Evolutionary conservation across 2,797 vertebrate species (phyloP).

Genomic region (Rhabdophis nuchalis): DNA sequence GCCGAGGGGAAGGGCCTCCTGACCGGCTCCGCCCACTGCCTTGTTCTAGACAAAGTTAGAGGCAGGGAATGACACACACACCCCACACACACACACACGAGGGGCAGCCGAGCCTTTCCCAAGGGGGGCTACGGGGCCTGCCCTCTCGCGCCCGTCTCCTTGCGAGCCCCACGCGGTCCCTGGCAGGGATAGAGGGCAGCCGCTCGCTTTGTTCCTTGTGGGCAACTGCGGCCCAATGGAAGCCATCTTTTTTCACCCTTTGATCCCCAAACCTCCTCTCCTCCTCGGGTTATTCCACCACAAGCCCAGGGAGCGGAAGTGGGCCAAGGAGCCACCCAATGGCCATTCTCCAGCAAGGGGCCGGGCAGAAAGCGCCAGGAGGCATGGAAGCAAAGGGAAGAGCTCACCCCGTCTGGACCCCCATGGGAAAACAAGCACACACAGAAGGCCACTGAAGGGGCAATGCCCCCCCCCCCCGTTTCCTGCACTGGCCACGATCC

Average conservation of each 20-base stretch:
- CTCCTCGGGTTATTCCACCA: too few relatives aligned
- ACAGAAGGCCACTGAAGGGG: background rate
- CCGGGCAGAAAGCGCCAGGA: too few relatives aligned
- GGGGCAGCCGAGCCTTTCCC: background rate
- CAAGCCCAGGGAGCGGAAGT: background rate
- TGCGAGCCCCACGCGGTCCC: background rate
- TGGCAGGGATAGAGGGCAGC: background rate
- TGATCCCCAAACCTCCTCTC: background rate
- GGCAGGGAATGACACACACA: too few relatives aligned
- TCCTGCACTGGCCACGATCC: background rate
- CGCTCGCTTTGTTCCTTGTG: background rate
- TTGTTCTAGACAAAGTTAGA: background rate
- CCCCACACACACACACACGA: background rate
- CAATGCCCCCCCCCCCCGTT: background rate
- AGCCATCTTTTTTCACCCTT: background rate
- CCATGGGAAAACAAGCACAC: background rate
- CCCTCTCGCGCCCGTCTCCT: background rate
- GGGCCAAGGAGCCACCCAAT: background rate
- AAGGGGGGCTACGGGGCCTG: background rate
- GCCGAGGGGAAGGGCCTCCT: background rate
- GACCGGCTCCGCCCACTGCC: too few relatives aligned
- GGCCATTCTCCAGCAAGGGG: background rate
- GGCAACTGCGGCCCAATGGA: too few relatives aligned
- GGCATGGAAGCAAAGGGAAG: background rate
- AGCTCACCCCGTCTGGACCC: accelerated